Evolutionary conservation across 2,113 vertebrate species (phyloP).

Genomic region (Rhinolophus ferrumequinum): DNA sequence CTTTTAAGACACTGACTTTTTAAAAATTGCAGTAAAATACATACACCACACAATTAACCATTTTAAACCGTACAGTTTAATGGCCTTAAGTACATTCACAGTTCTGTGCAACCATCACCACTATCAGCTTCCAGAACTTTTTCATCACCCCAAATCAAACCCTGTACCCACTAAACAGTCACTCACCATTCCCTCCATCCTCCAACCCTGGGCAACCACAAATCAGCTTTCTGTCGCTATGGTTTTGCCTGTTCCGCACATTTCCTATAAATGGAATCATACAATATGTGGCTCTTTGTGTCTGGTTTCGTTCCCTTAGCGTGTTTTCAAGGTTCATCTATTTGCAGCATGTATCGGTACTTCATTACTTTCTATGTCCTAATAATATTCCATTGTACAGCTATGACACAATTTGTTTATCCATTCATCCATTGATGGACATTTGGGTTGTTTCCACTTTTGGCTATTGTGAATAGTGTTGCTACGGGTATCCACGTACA

Average conservation of each 20-base stretch:
- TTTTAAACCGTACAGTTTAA: background rate
- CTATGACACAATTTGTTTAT: background rate
- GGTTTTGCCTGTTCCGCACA: background rate
- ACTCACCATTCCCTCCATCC: background rate
- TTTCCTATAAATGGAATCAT: background rate
- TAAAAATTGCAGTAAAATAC: background rate
- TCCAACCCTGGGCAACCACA: background rate
- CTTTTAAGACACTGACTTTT: slow-evolving; percentile 35
- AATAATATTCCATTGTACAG: background rate
- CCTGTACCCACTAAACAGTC: background rate
- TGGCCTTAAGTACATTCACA: background rate
- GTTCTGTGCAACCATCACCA: background rate
- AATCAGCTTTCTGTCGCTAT: background rate
- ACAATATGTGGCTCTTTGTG: background rate
- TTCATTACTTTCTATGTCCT: background rate
- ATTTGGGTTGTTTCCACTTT: background rate
- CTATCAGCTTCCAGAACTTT: background rate
- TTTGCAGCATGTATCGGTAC: background rate
- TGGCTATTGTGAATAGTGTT: background rate
- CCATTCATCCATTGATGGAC: background rate
- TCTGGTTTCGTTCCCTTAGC: background rate
- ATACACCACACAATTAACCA: background rate
- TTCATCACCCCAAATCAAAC: background rate
- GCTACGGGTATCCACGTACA: background rate
- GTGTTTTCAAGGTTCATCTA: background rate